Conservation (phyloP, 2,113 vertebrate genomes). For the Podarcis raffonei region DNA sequence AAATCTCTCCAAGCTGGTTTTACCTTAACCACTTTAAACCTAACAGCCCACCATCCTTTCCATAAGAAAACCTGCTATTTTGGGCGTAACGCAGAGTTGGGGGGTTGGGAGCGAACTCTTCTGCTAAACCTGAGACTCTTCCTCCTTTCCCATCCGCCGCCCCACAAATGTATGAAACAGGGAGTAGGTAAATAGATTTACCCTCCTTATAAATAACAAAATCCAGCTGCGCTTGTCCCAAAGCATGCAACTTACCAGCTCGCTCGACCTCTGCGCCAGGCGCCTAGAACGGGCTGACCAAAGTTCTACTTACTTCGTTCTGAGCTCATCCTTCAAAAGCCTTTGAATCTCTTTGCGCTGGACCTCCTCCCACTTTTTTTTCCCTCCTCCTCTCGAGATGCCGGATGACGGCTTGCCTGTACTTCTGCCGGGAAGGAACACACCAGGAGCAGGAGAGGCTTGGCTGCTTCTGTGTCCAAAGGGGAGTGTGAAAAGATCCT, state of each 20-base stretch:
- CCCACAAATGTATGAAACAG: background rate
- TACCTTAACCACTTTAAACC: background rate
- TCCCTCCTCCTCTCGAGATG: background rate
- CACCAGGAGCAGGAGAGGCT: background rate
- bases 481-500: constrained; percentile 46
- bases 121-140: background rate
- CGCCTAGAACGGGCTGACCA: background rate
- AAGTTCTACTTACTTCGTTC: constrained; percentile 10
- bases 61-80: background rate
- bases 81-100: too few species aligned
- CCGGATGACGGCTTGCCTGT: background rate
- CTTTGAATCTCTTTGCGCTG: background rate
- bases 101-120: background rate
- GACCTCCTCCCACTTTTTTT: background rate
- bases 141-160: too few species aligned
- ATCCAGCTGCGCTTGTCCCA: background rate
- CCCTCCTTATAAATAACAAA: background rate
- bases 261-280: too few species aligned
- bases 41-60: background rate
- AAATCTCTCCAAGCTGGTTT: background rate
- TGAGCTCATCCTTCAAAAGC: background rate
- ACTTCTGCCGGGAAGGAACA: background rate
- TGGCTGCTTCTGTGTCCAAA: constrained; percentile 32
- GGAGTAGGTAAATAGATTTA: too few species aligned
- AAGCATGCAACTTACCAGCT: background rate